Conservation (phyloP, 2,888 invertebrate species). For the Octodonta nipae region DNA sequence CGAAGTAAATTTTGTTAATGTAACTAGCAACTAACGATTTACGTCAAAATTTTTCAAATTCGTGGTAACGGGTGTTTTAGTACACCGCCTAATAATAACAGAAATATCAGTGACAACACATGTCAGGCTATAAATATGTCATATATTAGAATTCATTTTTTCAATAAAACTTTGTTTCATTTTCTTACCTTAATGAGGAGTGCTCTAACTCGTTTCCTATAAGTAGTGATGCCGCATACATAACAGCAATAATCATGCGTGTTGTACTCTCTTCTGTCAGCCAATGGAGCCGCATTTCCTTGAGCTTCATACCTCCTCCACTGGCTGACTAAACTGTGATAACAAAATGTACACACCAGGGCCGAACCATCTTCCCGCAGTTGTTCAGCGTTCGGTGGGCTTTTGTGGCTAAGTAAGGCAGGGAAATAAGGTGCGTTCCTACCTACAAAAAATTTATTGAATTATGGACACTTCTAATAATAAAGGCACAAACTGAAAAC, state of each 20-base stretch:
- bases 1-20: too few relatives aligned
- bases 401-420: conserved; percentile 48
- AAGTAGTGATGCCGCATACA: conserved; percentile 80
- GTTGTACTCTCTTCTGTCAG: conserved; percentile 68
- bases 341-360: conserved; percentile 87
- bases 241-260: conserved; percentile 87
- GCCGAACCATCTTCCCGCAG: conserved; percentile 78
- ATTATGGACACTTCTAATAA: too few relatives aligned
- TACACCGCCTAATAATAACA: too few relatives aligned
- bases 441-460: conserved; percentile 28
- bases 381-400: conserved; percentile 74
- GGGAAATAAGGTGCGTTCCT: conserved; percentile 58
- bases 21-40: too few relatives aligned
- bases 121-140: too few relatives aligned
- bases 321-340: conserved; percentile 47
- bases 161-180: neutral
- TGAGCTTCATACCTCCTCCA: conserved; percentile 48
- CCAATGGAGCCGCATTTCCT: conserved; percentile 43
- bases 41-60: too few relatives aligned
- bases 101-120: too few relatives aligned
- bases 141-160: too few relatives aligned
- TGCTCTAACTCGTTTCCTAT: conserved; percentile 73
- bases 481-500: too few relatives aligned
- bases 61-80: too few relatives aligned
- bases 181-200: conserved; percentile 58